Evolutionary conservation across 2,888 invertebrate genomes (phyloP), one percentile per base, ranked within the genome.

Genomic region (Tinea trinotella): DNA sequence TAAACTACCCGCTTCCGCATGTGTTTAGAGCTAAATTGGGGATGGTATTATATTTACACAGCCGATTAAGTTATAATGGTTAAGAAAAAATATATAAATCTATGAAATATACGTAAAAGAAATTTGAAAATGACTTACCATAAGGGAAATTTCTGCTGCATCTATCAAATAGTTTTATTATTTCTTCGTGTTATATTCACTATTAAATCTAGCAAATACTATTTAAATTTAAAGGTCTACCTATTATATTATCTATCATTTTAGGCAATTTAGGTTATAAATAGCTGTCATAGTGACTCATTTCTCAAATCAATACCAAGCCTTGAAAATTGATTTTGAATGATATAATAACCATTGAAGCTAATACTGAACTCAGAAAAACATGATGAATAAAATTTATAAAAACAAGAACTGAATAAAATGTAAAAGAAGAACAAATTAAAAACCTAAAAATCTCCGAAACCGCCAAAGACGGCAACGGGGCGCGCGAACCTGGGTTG

Each of bases 231-330:
- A 13, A 40, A 13, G 40, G 40, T n/a, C 13, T 40, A 13, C 40
- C 40, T 40, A 6, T 15, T 40, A 40, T n/a, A n/a, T 40, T 13
- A 35, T 35, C 12, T n/a, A 7, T 35, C 35, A 1, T n/a, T n/a
- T 13, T 40, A 15, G 15, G 40, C n/a, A 72, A 70, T 68, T 68
- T 74, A 80, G 82, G 82, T 82, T 81, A 82, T 74, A 74, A 74
- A 76, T 74, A 73, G 70, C 65, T 67, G 64, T 66, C 62, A 64
- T 40, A 40, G 40, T 40, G 40, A 40, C 12, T 40, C 40, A 40
- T 40, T 40, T 40, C 40, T 7, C 40, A 40, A 40, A 40, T 40
- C 40, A 40, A 40, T 40, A 40, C 40, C 40, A 40, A 40, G 15
- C 40, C 40, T 40, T 40, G 40, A 40, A 40, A 30, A 40, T 40